Base-by-base conservation (phyloP, 2,888 invertebrate genomes). In the Microctonus aethiopoides region DNA sequence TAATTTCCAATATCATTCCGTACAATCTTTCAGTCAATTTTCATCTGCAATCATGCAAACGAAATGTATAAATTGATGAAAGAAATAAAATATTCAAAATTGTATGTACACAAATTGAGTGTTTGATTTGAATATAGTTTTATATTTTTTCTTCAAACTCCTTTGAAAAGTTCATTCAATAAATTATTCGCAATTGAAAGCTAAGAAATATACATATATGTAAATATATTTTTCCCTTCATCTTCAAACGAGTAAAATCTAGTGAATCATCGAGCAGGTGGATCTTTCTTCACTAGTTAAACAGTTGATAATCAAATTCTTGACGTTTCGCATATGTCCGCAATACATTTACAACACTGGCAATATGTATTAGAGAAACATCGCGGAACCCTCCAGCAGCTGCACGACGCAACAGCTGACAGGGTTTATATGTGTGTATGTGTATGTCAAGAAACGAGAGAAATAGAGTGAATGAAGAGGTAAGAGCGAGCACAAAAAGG, bases 341-440 rank as follows among this genome's bases (percentile, higher is more conserved):
- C 57, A n/a, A 26, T 34, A 57, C 34, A 57, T 57, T 57, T 29
- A 57, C 57, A 57, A 46, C 46, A 46, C 46, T 46, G 20, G 46
- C 57, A n/a, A 16, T 29, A 34, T 57, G 34, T 57, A 56, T 56
- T 29, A n/a, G 16, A 16, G 16, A 20, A 57, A 26, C 26, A 54
- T 54, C 54, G 26, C 46, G n/a, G 61, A 63, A 51, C 62, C 62
- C 57, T 63, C 22, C 60, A 70, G 75, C 81, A 81, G 81, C 80
- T 81, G 81, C 79, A 67, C 76, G 74, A 77, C 70, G 78, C 76
- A 81, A 81, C 81, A 81, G 81, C 81, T 81, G 81, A 81, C 81
- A 63, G 52, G 69, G 67, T 74, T 72, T 70, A 67, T 68, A 68
- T n/a, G n/a, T n/a, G n/a, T n/a, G 63, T 51, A 64, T 60, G 68